phyloP scores from a whole-genome alignment of 2,113 vertebrate genomes.

The Prionailurus viverrinus region DNA sequence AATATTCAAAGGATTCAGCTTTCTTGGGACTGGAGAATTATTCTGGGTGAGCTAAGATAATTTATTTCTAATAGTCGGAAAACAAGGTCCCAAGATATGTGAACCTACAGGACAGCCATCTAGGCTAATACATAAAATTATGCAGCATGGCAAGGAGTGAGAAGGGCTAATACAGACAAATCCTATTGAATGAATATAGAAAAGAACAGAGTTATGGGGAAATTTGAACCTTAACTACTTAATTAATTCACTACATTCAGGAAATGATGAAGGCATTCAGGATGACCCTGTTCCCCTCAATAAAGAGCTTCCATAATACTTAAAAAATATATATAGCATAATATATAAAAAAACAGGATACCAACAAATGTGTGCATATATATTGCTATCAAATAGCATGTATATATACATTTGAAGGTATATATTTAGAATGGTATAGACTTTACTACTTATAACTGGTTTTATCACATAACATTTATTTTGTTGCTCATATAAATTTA shows the following conservation, averaged over 20 bases:
- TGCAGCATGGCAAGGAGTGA: not conserved
- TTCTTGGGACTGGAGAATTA: not conserved
- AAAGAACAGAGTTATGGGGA: not conserved
- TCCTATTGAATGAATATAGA: not conserved
- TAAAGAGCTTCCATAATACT: not conserved
- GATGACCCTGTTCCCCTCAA: not conserved
- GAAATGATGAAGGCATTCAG: not conserved
- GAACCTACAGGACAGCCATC: not conserved
- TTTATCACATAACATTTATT: not conserved
- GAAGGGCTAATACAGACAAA: not conserved
- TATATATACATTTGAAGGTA: not conserved
- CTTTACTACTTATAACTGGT: not conserved
- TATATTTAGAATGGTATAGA: not conserved
- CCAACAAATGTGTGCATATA: not conserved
- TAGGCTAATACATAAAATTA: not conserved
- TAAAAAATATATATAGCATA: not conserved
- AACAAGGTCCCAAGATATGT: not conserved
- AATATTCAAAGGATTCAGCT: not conserved
- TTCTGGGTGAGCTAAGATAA: not conserved
- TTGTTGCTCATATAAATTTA: constrained; percentile 26
- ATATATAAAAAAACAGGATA: not conserved
- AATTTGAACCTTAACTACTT: not conserved
- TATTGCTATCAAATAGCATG: not conserved
- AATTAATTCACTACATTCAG: constrained; percentile 13
- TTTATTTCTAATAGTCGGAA: not conserved